Evolutionary conservation across 1,140 invertebrate genomes (phyloP), one percentile per base, ranked within the genome.

Genomic region (Metaphire vulgaris): DNA sequence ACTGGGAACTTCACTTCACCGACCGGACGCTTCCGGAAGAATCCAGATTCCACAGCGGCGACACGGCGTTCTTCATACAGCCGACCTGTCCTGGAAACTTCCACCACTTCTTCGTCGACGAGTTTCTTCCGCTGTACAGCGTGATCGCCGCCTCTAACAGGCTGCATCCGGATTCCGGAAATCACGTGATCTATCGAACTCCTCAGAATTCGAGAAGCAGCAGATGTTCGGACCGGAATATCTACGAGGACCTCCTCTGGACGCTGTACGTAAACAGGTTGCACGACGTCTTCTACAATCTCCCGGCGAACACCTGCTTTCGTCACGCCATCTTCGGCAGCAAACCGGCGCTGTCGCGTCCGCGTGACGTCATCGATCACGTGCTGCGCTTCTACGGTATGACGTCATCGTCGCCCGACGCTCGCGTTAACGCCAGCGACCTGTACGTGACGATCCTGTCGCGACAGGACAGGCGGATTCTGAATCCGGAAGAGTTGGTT

Each of bases 71-170:
- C 68, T 69, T 69, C 28, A 14, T 69, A 14, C 12, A 16, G 29
- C 28, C 15, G 12, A 21, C 68, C 12, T 69, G 68, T 29, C 68
- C 68, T 69, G 68, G 68, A 12, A 69, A 69, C 29, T 28, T 69
- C 28, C 68, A 69, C 28, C 68, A 69, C 68, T 69, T 69, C 68
- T 28, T 16, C 16, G 29, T 21, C 12, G 68, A 69, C 68, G 68
- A 69, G 28, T 69, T 69, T 29, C 16, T 12, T 12, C 16, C 29
- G 12, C 68, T 69, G 68, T 28, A 69, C 12, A 21, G 16, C 12
- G 16, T 69, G 12, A 28, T 69, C 16, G 12, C 16, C 12, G 29
- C 30, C 68, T 14, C 68, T 28, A 69, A 69, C 28, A 16, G 68
- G 68, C 68, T 69, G 14, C 68, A 29, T 14, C 28, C 68, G 30